Conservation (phyloP, 2,113 vertebrate species). For the Dicentrarchus labrax region DNA sequence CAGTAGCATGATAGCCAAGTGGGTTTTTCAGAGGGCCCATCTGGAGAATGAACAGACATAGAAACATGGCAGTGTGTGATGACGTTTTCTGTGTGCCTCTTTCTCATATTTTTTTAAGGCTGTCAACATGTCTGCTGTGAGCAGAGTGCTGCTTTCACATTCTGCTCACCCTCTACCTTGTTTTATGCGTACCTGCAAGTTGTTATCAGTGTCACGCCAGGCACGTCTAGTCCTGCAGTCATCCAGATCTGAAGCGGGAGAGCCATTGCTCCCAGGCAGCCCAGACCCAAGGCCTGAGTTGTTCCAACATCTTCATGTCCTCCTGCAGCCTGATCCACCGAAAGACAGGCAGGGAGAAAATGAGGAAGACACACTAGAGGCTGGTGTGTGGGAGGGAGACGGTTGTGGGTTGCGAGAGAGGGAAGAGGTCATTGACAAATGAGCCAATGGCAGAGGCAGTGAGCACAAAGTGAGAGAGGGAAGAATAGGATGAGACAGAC, state of each 20-base stretch:
- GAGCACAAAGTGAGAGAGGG: background rate
- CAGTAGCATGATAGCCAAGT: conserved; percentile 29
- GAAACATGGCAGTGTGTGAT: conserved; percentile 1
- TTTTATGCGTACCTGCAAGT: conserved; percentile 44
- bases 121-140: background rate
- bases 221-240: conserved; percentile 58
- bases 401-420: background rate
- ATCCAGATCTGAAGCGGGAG: conserved; percentile 41
- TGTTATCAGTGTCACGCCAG: conserved; percentile 68
- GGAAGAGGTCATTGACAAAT: conserved; percentile 44
- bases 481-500: conserved; percentile 2
- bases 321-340: conserved; percentile 16
- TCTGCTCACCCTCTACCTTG: background rate
- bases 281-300: conserved; percentile 31
- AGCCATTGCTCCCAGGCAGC: conserved; percentile 40
- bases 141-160: background rate
- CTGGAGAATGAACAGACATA: conserved; percentile 25
- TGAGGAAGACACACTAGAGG: conserved; percentile 10
- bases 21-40: conserved; percentile 44
- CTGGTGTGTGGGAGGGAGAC: conserved; percentile 22
- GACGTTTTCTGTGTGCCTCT: background rate
- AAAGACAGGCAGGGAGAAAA: conserved; percentile 16
- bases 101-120: background rate
- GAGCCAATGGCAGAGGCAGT: conserved; percentile 27
- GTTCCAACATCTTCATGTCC: conserved; percentile 24